Conservation (phyloP, 2,888 invertebrate genomes). For the Parnassius smintheus region DNA sequence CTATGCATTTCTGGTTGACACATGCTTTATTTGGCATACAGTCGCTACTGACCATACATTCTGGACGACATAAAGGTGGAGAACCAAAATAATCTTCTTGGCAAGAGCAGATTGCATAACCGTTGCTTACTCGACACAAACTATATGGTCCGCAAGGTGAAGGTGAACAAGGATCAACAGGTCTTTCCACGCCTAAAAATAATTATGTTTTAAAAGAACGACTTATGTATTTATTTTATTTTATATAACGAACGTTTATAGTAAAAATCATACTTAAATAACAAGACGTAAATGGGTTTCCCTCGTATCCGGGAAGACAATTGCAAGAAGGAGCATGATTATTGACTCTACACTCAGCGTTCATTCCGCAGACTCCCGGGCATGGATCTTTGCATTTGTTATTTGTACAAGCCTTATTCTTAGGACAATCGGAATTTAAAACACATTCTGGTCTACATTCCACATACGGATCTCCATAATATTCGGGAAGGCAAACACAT, state of each 20-base stretch:
- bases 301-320: conserved; percentile 87
- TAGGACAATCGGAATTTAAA: conserved; percentile 91
- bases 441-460: conserved; percentile 94
- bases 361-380: conserved; percentile 89
- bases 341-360: conserved; percentile 90
- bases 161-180: conserved; percentile 80
- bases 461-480: conserved; percentile 92
- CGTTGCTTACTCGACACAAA: conserved; percentile 86
- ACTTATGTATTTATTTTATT: not conserved
- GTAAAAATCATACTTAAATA: conserved; percentile 67
- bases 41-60: conserved; percentile 91
- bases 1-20: conserved; percentile 88
- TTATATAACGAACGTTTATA: not conserved
- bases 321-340: conserved; percentile 91
- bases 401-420: conserved; percentile 88
- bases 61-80: conserved; percentile 89
- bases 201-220: conserved; percentile 3
- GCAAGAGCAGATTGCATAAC: conserved; percentile 91
- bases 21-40: conserved; percentile 91
- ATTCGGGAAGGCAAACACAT: conserved; percentile 90
- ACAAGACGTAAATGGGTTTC: conserved; percentile 89
- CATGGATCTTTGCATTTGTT: conserved; percentile 93
- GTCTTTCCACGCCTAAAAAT: conserved; percentile 46
- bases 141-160: conserved; percentile 91
- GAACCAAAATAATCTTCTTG: conserved; percentile 88